These are phyloP conservation scores for Orthosia cruda DNA, from an alignment of 2,888 invertebrate species.

Conservation along the genomic window DNA sequence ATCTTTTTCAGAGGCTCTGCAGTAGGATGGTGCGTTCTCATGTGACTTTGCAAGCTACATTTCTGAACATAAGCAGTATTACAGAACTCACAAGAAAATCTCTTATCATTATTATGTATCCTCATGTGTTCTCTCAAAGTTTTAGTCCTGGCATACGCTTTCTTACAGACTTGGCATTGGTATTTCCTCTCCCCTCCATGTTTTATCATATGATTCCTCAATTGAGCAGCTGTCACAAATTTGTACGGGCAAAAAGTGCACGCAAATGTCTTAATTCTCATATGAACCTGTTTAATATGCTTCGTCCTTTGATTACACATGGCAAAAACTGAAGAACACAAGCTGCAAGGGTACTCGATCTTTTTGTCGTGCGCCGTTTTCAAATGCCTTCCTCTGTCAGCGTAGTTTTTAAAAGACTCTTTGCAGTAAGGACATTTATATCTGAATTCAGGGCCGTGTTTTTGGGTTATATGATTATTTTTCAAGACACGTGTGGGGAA, in stretches of 20 bases:
- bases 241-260: slow-evolving; percentile 81
- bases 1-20: slow-evolving; percentile 72
- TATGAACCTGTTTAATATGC: slow-evolving; percentile 84
- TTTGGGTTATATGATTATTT: slow-evolving; percentile 77
- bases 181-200: slow-evolving; percentile 82
- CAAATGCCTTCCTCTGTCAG: slow-evolving; percentile 80
- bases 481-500: slow-evolving; percentile 77
- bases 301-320: slow-evolving; percentile 83
- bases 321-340: slow-evolving; percentile 83
- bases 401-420: slow-evolving; percentile 83
- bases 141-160: slow-evolving; percentile 84
- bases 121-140: slow-evolving; percentile 85
- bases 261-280: slow-evolving; percentile 79
- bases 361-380: slow-evolving; percentile 79
- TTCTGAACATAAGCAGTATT: slow-evolving; percentile 86
- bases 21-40: slow-evolving; percentile 84
- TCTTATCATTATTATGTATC: slow-evolving; percentile 86
- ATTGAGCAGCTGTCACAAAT: slow-evolving; percentile 80
- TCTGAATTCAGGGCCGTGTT: slow-evolving; percentile 77
- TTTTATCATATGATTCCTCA: slow-evolving; percentile 83
- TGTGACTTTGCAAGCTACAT: slow-evolving; percentile 86
- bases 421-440: slow-evolving; percentile 82
- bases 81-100: slow-evolving; percentile 87
- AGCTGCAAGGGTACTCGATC: slow-evolving; percentile 83
- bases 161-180: slow-evolving; percentile 85